Evolutionary conservation across 2,888 invertebrate genomes (phyloP).

Genomic region (Phania funesta): DNA sequence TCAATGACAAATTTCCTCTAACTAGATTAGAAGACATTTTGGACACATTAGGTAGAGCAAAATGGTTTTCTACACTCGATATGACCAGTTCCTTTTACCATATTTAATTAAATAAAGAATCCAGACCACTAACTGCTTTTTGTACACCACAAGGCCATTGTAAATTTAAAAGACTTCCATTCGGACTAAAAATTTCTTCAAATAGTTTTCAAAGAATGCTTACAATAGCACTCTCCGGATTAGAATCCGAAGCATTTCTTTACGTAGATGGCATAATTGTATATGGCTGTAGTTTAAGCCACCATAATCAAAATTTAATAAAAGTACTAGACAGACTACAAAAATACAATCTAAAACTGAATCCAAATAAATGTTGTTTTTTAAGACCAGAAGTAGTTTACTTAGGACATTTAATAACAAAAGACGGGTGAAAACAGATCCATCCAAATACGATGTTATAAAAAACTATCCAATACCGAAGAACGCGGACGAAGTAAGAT

Average conservation of each 20-base stretch:
- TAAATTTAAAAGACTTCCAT: conserved; percentile 9
- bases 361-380: too few species aligned
- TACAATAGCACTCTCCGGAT: too few species aligned
- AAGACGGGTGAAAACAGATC: too few species aligned
- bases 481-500: too few species aligned
- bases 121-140: not conserved
- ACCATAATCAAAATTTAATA: not conserved
- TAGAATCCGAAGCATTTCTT: conserved; percentile 6
- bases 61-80: conserved; percentile 1
- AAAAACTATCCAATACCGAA: too few species aligned
- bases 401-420: too few species aligned
- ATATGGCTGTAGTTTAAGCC: not conserved
- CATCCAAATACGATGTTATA: too few species aligned
- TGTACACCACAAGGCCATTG: not conserved
- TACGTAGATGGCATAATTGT: too few species aligned
- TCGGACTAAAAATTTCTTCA: not conserved
- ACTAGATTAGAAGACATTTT: not conserved
- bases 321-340: not conserved
- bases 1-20: not conserved
- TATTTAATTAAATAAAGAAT: not conserved
- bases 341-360: not conserved
- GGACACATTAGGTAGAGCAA: conserved; percentile 1
- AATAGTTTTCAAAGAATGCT: conserved; percentile 1
- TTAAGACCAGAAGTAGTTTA: too few species aligned
- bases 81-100: too few species aligned